Evolutionary conservation across 2,888 invertebrate genomes (phyloP), one percentile per base, ranked within the genome.

Genomic region (Baronia brevicornis): DNA sequence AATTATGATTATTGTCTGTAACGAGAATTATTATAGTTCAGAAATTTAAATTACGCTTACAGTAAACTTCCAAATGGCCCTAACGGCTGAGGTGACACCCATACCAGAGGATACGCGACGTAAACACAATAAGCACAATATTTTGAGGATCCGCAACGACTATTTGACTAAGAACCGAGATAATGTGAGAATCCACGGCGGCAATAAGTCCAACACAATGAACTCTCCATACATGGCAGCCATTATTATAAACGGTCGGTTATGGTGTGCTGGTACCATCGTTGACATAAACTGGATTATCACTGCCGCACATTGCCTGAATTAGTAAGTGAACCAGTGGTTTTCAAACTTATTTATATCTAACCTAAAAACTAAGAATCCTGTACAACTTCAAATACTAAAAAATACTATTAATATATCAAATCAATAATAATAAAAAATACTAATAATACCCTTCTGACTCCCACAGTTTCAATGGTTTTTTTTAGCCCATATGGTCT

Each of bases 221-320:
- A 80, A 82, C 55, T 77, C 41, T 27, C 84, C 82, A 0, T 84
- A 79, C 29, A 71, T 82, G 64, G 84, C 78, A 0, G 75, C 80
- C 0, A 51, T 84, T 4, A 74, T 84, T 4, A 77, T 84, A 4
- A 78, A 82, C 22, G 78, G 74, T 0, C 41, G 78, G 10, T 25
- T 79, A 10, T 84, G 82, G 82, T 84, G 82, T 35, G 84, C 78
- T 0, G 82, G 84, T 0, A 39, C 72, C 2, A 72, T 84, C 5
- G 75, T 84, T 0, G 84, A 84, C 23, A 54, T 54, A 1, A 77
- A 79, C 46, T 84, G 84, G 84, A 60, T 84, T 3, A 34, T 84
- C 0, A 84, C 82, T 0, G 82, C 82, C 0, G 82, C 82, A 0
- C 82, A 84, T 48, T 84, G 82, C 24, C 54, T 84, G 21, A 82